Evolutionary conservation across 2,888 invertebrate species (phyloP).

Genomic region (Lithodes maja): DNA sequence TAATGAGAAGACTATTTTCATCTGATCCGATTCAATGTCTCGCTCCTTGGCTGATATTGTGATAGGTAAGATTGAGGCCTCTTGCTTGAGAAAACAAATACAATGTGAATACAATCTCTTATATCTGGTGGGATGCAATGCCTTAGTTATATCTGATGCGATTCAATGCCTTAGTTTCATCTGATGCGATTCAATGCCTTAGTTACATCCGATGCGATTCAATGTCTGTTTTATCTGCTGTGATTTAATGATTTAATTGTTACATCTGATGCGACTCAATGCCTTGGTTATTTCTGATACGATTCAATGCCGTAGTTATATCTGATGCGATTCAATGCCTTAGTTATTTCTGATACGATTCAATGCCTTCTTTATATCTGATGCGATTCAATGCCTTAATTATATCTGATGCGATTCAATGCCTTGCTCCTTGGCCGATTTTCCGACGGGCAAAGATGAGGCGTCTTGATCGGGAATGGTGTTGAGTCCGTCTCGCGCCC

Average conservation of each 20-base stretch:
- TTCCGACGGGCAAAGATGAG: constrained; percentile 73
- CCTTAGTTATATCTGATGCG: constrained; percentile 50
- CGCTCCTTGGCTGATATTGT: background rate
- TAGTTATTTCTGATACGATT: constrained; percentile 42
- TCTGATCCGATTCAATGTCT: too few species aligned
- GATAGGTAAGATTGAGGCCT: too few species aligned
- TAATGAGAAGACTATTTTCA: background rate
- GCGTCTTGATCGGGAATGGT: constrained; percentile 86
- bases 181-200: too few species aligned
- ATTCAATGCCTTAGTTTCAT: constrained; percentile 9
- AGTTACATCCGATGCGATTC: too few species aligned
- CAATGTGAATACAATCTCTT: constrained; percentile 19
- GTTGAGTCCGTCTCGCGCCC: constrained; percentile 75
- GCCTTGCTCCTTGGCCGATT: constrained; percentile 53
- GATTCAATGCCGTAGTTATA: background rate
- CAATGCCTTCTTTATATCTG: constrained; percentile 48
- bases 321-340: constrained; percentile 48
- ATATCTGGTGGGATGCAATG: constrained; percentile 46
- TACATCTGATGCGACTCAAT: background rate
- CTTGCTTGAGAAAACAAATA: constrained; percentile 33
- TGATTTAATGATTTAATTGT: background rate
- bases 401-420: constrained; percentile 49
- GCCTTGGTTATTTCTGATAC: background rate
- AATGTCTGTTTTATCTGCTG: too few species aligned
- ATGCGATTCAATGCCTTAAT: constrained; percentile 38